phyloP scores from a whole-genome alignment of 2,888 invertebrate species.

The Leuctra nigra region DNA sequence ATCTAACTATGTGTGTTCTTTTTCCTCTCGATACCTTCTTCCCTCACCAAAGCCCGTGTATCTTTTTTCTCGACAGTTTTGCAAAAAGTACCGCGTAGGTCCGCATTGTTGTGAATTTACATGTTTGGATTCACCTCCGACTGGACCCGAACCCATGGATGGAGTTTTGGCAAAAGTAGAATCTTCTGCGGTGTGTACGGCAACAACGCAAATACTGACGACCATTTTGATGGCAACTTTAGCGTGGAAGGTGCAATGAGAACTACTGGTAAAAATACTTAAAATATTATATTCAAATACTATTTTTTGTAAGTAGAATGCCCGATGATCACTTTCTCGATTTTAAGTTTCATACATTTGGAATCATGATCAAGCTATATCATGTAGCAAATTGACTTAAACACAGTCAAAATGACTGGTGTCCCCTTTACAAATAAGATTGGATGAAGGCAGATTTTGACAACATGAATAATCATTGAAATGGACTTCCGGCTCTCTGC shows the following conservation, averaged over 20 bases:
- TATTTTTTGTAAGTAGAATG: not conserved
- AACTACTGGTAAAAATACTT: too few species aligned
- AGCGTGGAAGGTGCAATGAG: constrained; percentile 4
- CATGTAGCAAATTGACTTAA: too few species aligned
- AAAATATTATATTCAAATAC: not conserved
- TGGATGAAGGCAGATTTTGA: too few species aligned
- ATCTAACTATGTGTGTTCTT: constrained; percentile 5
- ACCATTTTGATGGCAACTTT: not conserved
- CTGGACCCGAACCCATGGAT: constrained; percentile 3
- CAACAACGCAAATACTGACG: not conserved
- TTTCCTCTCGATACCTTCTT: not conserved
- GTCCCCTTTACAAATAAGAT: too few species aligned
- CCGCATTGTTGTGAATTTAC: constrained; percentile 84
- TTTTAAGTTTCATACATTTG: too few species aligned
- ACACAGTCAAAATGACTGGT: too few species aligned
- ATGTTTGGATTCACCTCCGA: constrained; percentile 56
- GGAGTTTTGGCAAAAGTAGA: too few species aligned
- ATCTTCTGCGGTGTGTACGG: not conserved
- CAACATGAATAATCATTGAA: too few species aligned
- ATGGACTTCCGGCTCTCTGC: too few species aligned
- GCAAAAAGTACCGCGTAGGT: constrained; percentile 76
- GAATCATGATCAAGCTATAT: too few species aligned
- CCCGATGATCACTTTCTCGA: too few species aligned
- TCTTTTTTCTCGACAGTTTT: constrained; percentile 52
- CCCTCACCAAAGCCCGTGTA: constrained; percentile 17